Percentiles rank a stretch among this genome's conserved stretches.
These are phyloP conservation scores for Platycheirus rosarum DNA, from an alignment of 2,888 invertebrate genomes.

Conservation along the genomic window DNA sequence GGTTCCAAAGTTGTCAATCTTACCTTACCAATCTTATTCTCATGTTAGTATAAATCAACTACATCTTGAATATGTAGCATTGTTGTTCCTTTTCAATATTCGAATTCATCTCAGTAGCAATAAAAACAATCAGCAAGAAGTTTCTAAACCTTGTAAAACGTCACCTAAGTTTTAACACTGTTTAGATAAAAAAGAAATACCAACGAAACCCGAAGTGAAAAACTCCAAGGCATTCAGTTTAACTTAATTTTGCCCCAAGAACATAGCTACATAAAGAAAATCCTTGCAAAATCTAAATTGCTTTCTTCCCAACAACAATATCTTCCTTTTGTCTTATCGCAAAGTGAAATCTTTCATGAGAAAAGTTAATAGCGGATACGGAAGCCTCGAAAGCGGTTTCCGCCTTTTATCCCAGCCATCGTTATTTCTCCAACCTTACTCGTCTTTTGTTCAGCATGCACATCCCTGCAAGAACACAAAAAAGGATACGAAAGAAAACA, in stretches of 20 bases:
- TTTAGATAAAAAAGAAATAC: no score
- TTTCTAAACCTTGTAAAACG: no score
- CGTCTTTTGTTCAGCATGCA: slow-evolving; percentile 61
- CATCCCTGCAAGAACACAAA: slow-evolving; percentile 45
- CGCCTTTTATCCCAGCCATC: slow-evolving; percentile 45
- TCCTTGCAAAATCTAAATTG: slow-evolving; percentile 37
- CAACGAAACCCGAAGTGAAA: slow-evolving; percentile 38
- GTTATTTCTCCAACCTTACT: neutral
- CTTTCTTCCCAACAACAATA: neutral
- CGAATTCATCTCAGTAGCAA: no score
- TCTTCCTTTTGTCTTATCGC: slow-evolving; percentile 62
- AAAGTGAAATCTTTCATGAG: slow-evolving; percentile 55
- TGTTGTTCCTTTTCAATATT: no score
- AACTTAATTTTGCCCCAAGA: slow-evolving; percentile 12
- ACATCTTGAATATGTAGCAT: no score
- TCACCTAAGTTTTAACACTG: no score
- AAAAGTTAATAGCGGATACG: slow-evolving; percentile 66
- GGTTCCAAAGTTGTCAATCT: no score
- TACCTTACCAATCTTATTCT: no score
- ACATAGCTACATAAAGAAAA: slow-evolving; percentile 13
- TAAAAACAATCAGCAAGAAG: no score
- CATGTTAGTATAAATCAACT: no score
- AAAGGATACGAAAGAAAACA: slow-evolving; percentile 29
- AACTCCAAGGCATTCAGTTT: neutral
- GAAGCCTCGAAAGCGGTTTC: slow-evolving; percentile 68